Conservation (phyloP, 2,113 vertebrate species). For the Semnornis frantzii region DNA sequence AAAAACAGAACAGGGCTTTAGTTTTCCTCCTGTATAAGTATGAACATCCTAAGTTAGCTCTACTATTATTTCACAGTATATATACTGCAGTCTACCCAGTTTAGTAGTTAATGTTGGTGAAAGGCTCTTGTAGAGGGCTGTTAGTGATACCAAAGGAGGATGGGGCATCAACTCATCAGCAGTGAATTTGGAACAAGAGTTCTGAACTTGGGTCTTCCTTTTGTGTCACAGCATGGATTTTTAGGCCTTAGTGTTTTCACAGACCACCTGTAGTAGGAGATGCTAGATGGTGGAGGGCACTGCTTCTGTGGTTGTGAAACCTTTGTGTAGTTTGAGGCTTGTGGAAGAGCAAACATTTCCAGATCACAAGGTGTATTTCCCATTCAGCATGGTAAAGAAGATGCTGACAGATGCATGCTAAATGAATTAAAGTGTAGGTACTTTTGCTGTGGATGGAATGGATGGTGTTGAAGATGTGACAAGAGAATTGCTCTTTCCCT, state of each 20-base stretch:
- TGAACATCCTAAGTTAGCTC: neutral
- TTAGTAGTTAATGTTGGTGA: neutral
- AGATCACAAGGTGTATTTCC: neutral
- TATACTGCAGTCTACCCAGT: neutral
- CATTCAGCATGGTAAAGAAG: neutral
- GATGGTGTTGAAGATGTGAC: neutral
- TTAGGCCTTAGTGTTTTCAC: neutral
- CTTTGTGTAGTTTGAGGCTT: neutral
- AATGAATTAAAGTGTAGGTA: neutral
- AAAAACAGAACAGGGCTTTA: neutral
- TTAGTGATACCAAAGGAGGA: neutral
- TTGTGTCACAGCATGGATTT: neutral
- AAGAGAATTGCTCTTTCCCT: neutral
- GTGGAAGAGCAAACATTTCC: neutral
- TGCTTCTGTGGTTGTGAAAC: neutral
- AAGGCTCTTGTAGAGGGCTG: neutral
- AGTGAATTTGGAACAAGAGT: neutral
- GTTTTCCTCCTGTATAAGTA: neutral
- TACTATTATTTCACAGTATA: neutral
- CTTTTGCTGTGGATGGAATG: neutral
- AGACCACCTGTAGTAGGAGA: fast-evolving
- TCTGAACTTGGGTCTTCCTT: neutral
- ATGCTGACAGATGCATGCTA: neutral
- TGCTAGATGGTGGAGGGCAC: neutral
- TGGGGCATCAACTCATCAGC: too few relatives aligned